These are phyloP conservation scores for Natator depressus DNA, from an alignment of 2,113 vertebrate genomes.

Conservation along the genomic window DNA sequence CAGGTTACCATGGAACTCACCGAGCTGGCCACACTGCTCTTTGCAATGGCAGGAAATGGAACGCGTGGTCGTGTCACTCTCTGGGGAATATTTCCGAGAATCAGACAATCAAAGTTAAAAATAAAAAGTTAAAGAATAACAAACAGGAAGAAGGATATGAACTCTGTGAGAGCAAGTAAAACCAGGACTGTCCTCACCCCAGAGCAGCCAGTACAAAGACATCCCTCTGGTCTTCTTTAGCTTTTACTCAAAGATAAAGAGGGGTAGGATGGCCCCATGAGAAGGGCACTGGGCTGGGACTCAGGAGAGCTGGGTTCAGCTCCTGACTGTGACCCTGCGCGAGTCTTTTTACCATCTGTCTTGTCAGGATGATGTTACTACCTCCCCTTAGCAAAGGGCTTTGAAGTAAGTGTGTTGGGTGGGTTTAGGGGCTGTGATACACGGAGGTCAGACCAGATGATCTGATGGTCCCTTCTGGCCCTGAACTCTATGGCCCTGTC, in stretches of 20 bases:
- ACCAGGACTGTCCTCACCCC: neutral
- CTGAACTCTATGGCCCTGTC: neutral
- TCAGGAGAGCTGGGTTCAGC: neutral
- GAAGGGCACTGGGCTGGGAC: no score
- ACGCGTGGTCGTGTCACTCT: rapidly evolving
- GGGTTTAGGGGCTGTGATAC: neutral
- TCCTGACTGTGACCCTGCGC: neutral
- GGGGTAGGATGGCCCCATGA: no score
- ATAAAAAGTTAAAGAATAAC: neutral
- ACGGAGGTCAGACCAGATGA: neutral
- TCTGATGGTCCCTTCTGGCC: neutral
- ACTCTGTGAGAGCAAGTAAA: neutral
- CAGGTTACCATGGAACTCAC: no score
- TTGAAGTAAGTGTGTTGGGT: neutral
- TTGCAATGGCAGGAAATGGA: neutral
- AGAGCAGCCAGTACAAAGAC: neutral
- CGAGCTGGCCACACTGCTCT: neutral
- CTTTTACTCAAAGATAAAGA: neutral
- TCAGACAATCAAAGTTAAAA: neutral
- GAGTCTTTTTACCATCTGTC: neutral
- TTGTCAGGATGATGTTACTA: neutral
- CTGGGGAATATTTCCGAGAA: neutral
- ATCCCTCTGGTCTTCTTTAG: neutral
- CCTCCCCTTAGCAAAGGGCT: neutral
- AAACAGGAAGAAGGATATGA: neutral